These are phyloP conservation scores for Drosophila dunni DNA, from an alignment of 1,140 invertebrate genomes.

Conservation along the genomic window DNA sequence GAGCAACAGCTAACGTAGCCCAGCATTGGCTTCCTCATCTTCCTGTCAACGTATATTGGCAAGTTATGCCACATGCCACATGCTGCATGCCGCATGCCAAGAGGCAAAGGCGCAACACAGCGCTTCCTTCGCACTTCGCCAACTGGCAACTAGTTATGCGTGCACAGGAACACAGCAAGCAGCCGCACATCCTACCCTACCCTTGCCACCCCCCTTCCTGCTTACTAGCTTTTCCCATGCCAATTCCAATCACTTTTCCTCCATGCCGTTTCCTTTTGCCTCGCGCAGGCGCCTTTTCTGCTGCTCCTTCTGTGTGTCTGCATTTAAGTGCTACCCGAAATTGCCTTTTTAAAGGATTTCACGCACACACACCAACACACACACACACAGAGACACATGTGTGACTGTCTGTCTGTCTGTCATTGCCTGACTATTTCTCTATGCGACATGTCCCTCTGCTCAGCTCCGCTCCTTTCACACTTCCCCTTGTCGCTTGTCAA, in stretches of 20 bases:
- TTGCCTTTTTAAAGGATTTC: constrained; percentile 82
- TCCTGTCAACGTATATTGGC: constrained; percentile 46
- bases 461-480: constrained; percentile 32
- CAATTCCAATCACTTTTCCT: constrained; percentile 43
- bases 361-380: constrained; percentile 60
- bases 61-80: constrained; percentile 72
- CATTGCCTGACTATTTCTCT: constrained; percentile 1
- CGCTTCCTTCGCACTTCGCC: constrained; percentile 4
- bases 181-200: neutral
- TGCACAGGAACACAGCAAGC: constrained; percentile 37
- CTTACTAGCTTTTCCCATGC: constrained; percentile 1
- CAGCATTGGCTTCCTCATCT: constrained; percentile 43
- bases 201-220: neutral
- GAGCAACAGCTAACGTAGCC: constrained; percentile 16
- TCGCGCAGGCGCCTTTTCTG: constrained; percentile 24
- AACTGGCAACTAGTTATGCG: constrained; percentile 74
- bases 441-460: constrained; percentile 34
- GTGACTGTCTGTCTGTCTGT: constrained; percentile 8
- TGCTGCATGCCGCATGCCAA: constrained; percentile 34
- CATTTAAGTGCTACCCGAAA: constrained; percentile 81
- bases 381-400: constrained; percentile 37
- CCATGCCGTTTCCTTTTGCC: constrained; percentile 24
- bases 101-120: constrained; percentile 10
- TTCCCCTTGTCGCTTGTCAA: constrained; percentile 71
- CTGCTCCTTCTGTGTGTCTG: constrained; percentile 52